phyloP scores from a whole-genome alignment of 2,113 vertebrate genomes.

The Erpornis zantholeuca region DNA sequence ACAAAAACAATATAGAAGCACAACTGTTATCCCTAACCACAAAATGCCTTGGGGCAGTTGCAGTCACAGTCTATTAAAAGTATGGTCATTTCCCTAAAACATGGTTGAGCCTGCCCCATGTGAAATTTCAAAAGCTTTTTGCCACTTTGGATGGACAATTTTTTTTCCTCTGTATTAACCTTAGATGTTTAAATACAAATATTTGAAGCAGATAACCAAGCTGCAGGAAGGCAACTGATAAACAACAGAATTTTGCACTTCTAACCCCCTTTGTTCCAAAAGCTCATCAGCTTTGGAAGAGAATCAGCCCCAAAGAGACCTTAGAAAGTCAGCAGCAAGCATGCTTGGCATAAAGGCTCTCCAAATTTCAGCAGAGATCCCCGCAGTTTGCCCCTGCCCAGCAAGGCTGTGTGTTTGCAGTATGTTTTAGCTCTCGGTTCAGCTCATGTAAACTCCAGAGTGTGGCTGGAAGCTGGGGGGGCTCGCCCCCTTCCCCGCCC shows the following conservation, averaged over 20 bases:
- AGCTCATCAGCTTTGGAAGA: background rate
- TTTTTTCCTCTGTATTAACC: background rate
- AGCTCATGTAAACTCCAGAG: background rate
- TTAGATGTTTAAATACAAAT: background rate
- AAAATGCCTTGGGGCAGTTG: background rate
- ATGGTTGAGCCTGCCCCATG: background rate
- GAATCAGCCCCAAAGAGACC: background rate
- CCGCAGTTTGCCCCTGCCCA: background rate
- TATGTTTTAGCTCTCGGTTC: background rate
- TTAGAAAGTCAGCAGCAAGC: background rate
- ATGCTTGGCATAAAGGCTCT: background rate
- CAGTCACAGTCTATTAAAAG: constrained; percentile 36
- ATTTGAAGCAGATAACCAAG: background rate
- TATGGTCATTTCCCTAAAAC: background rate
- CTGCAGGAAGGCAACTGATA: background rate
- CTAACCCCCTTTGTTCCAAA: background rate
- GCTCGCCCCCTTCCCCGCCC: background rate
- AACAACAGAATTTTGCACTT: background rate
- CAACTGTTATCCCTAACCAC: constrained; percentile 28
- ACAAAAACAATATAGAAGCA: background rate
- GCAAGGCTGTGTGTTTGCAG: background rate
- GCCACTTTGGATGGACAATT: background rate
- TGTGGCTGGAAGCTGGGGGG: background rate
- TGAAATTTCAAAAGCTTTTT: background rate
- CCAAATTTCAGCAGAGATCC: background rate